Conservation (phyloP, 2,797 vertebrate genomes). For the Enteromius fasciolatus region DNA sequence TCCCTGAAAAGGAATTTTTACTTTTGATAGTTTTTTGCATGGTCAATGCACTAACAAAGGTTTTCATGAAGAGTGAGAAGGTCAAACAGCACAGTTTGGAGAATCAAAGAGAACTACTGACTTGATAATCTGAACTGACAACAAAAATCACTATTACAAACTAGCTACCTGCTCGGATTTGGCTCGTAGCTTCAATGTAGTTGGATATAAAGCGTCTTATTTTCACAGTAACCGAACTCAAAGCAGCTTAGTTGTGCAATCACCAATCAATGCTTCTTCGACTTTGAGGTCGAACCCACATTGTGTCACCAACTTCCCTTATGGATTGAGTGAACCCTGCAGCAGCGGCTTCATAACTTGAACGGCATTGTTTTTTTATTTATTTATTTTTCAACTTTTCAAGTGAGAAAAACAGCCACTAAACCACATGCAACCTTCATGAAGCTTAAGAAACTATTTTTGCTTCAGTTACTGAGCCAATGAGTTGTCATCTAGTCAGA, state of each 20-base stretch:
- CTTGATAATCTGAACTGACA: constrained; percentile 59
- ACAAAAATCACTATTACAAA: neutral
- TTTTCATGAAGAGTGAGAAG: constrained; percentile 55
- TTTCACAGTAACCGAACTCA: constrained; percentile 21
- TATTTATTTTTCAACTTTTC: neutral
- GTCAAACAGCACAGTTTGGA: constrained; percentile 75
- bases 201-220: neutral
- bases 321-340: neutral
- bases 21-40: constrained; percentile 25
- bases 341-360: neutral
- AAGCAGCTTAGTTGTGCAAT: constrained; percentile 28
- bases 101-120: constrained; percentile 66
- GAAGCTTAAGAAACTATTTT: neutral
- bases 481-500: constrained; percentile 35
- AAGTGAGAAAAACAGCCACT: neutral
- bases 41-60: constrained; percentile 19
- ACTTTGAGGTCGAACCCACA: constrained; percentile 14
- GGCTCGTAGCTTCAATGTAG: neutral
- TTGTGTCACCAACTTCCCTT: constrained; percentile 9
- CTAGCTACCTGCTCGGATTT: neutral
- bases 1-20: neutral
- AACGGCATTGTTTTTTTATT: neutral
- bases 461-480: constrained; percentile 3
- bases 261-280: neutral
- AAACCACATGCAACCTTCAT: neutral